Evolutionary conservation across 2,113 vertebrate species (phyloP), one percentile per base, ranked within the genome.

Genomic region (Myrmophylax atrothorax): DNA sequence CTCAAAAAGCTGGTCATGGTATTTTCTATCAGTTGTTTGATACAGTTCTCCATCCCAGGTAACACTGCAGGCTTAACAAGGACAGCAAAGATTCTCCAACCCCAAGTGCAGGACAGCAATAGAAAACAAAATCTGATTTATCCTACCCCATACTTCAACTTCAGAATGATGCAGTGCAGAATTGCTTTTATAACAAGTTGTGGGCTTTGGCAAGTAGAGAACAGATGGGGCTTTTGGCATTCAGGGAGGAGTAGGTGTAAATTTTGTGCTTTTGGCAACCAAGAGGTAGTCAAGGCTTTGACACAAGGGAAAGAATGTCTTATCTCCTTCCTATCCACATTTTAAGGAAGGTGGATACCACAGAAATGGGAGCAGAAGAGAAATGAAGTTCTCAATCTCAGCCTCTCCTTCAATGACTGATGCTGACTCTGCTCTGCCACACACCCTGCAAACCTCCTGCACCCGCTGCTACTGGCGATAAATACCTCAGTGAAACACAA

Each of bases 141-240:
- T 70, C 77, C 66, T 76, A 49, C 70, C 67, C 78, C 83, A 81
- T 40, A 25, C 73, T 88, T 95, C 52, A 69, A 55, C 47, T 90
- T 94, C 80, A 94, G 93, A 78, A 90, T 44, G 89, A 92, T 94
- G 89, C 80, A 93, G 60, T 68, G 79, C 90, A 86, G 83, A 86
- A 79, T 1, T 82, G 92, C 93, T 94, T 97, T 93, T 67, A 94
- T 87, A 95, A 96, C 89, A 91, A 93, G 86, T 73, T 89, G 95
- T 91, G 90, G 95, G 93, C 91, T 96, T 95, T 97, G 96, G 96
- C 11, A 0, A 93, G 90, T 38, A 58, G 60, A 63, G 92, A 95
- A 96, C 96, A 96, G 94, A 97, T 94, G 96, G 96, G 94, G 83
- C 69, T 96, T 95, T 81, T 94, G 89, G 96, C 87, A 97, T 94